phyloP scores from a whole-genome alignment of 2,113 vertebrate genomes.

The Misgurnus mizolepis region DNA sequence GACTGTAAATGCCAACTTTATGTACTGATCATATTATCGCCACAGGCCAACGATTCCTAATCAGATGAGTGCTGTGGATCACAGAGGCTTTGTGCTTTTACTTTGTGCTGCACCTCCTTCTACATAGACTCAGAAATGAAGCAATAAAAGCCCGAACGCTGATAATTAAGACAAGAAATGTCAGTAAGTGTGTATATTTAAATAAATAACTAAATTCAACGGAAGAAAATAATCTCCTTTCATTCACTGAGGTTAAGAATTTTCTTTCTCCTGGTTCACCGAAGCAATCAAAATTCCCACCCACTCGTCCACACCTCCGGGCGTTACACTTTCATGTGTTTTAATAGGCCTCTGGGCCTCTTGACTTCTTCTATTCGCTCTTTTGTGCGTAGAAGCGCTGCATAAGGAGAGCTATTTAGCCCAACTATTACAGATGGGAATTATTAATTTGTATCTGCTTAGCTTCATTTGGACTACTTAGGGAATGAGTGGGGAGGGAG shows the following conservation, averaged over 20 bases:
- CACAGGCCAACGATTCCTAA: conserved; percentile 48
- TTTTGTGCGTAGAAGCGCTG: conserved; percentile 65
- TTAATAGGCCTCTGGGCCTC: conserved; percentile 75
- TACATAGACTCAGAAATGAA: background rate
- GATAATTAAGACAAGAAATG: conserved; percentile 29
- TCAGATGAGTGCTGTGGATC: conserved; percentile 44
- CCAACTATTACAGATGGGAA: conserved; percentile 78
- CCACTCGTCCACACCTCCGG: conserved; percentile 58
- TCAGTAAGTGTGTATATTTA: conserved; percentile 8
- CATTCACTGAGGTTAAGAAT: conserved; percentile 25
- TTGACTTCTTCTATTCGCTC: conserved; percentile 75
- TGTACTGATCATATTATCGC: conserved; percentile 54
- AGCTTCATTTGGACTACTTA: conserved; percentile 73
- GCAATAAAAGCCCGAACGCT: background rate
- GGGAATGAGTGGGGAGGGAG: conserved; percentile 48
- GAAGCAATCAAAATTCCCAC: conserved; percentile 60
- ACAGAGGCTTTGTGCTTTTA: conserved; percentile 10
- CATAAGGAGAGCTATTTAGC: conserved; percentile 65
- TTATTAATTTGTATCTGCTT: conserved; percentile 85
- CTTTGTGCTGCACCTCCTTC: conserved; percentile 7
- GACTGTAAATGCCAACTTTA: conserved; percentile 51
- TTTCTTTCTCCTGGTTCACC: conserved; percentile 64
- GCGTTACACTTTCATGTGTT: conserved; percentile 65
- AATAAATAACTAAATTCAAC: background rate
- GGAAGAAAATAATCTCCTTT: conserved; percentile 36